phyloP scores from a whole-genome alignment of 2,113 vertebrate species.

The Lucifuga dentata region DNA sequence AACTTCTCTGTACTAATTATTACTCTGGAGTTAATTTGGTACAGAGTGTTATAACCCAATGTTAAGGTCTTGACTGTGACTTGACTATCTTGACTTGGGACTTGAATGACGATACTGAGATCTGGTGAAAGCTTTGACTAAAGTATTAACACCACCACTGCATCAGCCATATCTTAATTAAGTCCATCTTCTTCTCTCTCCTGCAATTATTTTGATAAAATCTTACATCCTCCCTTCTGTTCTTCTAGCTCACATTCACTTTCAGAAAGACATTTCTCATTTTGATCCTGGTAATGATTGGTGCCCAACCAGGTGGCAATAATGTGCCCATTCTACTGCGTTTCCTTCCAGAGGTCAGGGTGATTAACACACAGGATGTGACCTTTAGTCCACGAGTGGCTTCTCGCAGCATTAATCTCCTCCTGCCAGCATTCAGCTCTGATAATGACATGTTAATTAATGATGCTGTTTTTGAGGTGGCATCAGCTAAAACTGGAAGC shows the following conservation, averaged over 20 bases:
- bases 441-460: slow-evolving; percentile 83
- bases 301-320: slow-evolving; percentile 79
- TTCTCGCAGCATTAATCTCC: slow-evolving; percentile 80
- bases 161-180: neutral
- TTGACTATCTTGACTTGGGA: too few relatives aligned
- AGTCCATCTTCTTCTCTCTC: slow-evolving; percentile 11
- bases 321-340: slow-evolving; percentile 80
- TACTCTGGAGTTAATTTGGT: too few relatives aligned
- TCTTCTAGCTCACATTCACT: slow-evolving; percentile 8
- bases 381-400: slow-evolving; percentile 80
- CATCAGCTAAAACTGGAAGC: slow-evolving; percentile 44
- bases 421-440: slow-evolving; percentile 72
- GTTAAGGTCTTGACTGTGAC: too few relatives aligned
- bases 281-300: slow-evolving; percentile 66
- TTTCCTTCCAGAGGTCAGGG: slow-evolving; percentile 83
- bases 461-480: slow-evolving; percentile 72
- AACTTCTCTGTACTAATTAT: too few relatives aligned
- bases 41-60: too few relatives aligned
- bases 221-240: neutral
- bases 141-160: slow-evolving; percentile 8
- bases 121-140: too few relatives aligned
- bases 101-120: too few relatives aligned
- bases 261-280: slow-evolving; percentile 41
- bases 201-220: slow-evolving; percentile 20
- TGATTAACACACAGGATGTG: slow-evolving; percentile 86